phyloP scores from a whole-genome alignment of 2,797 vertebrate genomes.

The Jordanella pulchra region DNA sequence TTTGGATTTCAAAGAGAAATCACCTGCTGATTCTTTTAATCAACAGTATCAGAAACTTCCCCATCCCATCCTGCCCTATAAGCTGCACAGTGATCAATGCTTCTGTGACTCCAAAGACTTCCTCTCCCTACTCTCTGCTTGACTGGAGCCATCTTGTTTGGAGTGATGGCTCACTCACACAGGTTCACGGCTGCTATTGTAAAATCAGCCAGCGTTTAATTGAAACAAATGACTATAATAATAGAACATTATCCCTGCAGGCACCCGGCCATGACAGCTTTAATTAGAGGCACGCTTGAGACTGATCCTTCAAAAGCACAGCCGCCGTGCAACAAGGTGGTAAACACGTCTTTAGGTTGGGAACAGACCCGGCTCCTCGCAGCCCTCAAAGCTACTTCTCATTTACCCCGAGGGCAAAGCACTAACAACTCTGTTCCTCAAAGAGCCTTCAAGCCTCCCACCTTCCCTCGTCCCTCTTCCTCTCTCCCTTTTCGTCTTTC shows the following conservation, averaged over 20 bases:
- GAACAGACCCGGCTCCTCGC: conserved; percentile 57
- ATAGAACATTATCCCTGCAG: conserved; percentile 99
- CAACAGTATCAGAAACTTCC: background rate
- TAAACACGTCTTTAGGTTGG: conserved; percentile 76
- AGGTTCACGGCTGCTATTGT: conserved; percentile 99
- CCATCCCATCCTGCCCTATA: conserved; percentile 13
- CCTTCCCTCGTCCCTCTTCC: conserved; percentile 20
- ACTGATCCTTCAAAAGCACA: conserved; percentile 95
- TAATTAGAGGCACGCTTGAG: conserved; percentile 98
- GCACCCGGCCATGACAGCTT: conserved; percentile 95
- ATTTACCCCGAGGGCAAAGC: conserved; percentile 79
- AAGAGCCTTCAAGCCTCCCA: conserved; percentile 51
- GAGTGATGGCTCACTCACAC: conserved; percentile 94
- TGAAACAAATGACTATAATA: conserved; percentile 99
- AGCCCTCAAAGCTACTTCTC: conserved; percentile 76
- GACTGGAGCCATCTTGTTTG: conserved; percentile 95
- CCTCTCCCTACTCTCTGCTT: conserved; percentile 57
- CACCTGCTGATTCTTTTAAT: conserved; percentile 25
- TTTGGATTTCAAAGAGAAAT: conserved; percentile 15
- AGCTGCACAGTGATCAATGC: conserved; percentile 40
- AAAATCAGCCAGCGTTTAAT: conserved; percentile 99
- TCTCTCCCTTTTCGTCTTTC: conserved; percentile 22
- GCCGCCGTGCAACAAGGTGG: conserved; percentile 68
- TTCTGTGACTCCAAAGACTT: conserved; percentile 46
- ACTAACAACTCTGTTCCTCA: conserved; percentile 77